Conservation (phyloP, 2,113 vertebrate species). For the Peromyscus maniculatus region DNA sequence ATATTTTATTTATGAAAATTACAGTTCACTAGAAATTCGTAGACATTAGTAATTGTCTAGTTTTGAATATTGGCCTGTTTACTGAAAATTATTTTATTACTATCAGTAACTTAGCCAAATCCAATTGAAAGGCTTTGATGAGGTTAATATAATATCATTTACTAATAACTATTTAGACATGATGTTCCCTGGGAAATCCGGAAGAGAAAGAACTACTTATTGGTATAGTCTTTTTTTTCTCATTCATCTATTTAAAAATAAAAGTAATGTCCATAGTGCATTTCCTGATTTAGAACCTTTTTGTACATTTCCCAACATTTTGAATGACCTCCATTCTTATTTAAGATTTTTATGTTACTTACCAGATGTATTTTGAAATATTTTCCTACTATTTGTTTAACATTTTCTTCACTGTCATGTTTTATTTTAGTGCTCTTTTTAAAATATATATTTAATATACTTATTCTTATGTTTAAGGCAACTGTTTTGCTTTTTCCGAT, state of each 20-base stretch:
- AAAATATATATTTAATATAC: neutral
- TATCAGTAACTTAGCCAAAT: neutral
- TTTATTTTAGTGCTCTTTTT: neutral
- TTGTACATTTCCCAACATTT: neutral
- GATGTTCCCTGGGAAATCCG: rapidly evolving
- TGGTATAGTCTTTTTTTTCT: neutral
- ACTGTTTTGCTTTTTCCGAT: neutral
- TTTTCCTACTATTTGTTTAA: neutral
- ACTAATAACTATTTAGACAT: neutral
- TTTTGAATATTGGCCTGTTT: neutral
- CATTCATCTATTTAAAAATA: neutral
- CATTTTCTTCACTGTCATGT: neutral
- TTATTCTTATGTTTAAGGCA: neutral
- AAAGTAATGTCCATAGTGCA: too few species aligned
- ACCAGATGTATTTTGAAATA: neutral
- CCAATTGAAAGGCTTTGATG: neutral
- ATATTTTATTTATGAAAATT: neutral
- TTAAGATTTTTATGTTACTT: neutral
- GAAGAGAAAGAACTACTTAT: neutral
- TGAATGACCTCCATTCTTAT: neutral
- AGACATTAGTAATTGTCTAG: neutral
- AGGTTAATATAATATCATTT: neutral
- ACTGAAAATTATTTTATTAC: neutral
- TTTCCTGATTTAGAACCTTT: neutral
- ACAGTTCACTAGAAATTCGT: neutral